A percentile compares a stretch with the other conserved stretches of the same genome.
phyloP scores from a whole-genome alignment of 2,888 invertebrate genomes.

The Sarcophaga carnaria region DNA sequence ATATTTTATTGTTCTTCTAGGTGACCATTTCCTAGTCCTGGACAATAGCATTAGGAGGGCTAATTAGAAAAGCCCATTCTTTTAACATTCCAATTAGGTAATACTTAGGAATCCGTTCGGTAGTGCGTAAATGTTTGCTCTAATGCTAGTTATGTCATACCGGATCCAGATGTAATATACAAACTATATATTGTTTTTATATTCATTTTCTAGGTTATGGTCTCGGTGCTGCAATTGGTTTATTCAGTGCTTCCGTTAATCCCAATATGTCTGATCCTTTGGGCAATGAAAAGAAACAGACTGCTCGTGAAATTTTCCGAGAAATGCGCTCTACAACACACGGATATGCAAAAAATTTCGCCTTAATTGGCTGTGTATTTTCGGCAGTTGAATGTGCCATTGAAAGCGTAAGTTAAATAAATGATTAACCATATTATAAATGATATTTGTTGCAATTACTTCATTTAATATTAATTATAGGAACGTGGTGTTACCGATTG shows the following conservation, averaged over 20 bases:
- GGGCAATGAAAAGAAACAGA: slow-evolving; percentile 89
- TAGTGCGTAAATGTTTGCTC: too few species aligned
- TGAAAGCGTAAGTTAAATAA: slow-evolving; percentile 88
- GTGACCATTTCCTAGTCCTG: too few species aligned
- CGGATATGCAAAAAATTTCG: slow-evolving; percentile 98
- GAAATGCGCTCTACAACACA: slow-evolving; percentile 96
- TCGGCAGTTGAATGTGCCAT: slow-evolving; percentile 96
- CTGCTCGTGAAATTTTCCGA: slow-evolving; percentile 91
- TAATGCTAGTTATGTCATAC: too few species aligned
- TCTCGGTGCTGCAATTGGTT: slow-evolving; percentile 95
- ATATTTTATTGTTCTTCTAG: too few species aligned
- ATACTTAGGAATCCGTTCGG: too few species aligned
- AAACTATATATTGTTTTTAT: too few species aligned
- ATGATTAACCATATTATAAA: too few species aligned
- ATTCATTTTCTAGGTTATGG: slow-evolving; percentile 89
- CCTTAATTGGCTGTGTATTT: slow-evolving; percentile 96
- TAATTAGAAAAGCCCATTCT: too few species aligned
- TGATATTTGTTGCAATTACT: background rate
- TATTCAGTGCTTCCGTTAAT: slow-evolving; percentile 98
- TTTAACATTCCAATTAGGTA: too few species aligned
- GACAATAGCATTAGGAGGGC: too few species aligned
- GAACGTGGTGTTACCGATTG: slow-evolving; percentile 96
- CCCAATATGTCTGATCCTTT: slow-evolving; percentile 87
- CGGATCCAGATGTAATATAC: too few species aligned
- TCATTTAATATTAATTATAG: slow-evolving; percentile 76